Conservation (phyloP, 2,797 vertebrate genomes). For the Esox lucius region DNA sequence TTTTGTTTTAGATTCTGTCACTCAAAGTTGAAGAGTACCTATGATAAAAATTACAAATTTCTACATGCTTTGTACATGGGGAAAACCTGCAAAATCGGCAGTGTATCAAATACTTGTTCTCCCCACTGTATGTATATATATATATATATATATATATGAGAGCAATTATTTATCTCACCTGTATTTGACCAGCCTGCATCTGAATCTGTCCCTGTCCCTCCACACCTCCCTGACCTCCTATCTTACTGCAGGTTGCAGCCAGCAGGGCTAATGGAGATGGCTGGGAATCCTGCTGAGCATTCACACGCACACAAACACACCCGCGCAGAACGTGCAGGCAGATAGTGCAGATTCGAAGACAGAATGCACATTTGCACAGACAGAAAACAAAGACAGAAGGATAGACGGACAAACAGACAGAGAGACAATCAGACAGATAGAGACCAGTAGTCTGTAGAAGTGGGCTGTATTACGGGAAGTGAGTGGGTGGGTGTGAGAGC, state of each 20-base stretch:
- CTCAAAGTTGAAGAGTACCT: no score
- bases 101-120: no score
- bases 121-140: no score
- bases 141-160: no score
- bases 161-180: not conserved
- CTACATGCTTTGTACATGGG: no score
- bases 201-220: constrained; percentile 73
- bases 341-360: not conserved
- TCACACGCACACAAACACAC: not conserved
- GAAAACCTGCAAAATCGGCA: no score
- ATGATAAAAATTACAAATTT: no score
- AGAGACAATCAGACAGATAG: constrained; percentile 16
- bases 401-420: not conserved
- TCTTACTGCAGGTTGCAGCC: constrained; percentile 99
- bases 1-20: no score
- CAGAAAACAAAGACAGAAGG: not conserved
- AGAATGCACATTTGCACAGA: not conserved
- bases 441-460: not conserved
- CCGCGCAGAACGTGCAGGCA: not conserved
- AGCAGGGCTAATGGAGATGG: constrained; percentile 97
- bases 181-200: constrained; percentile 2
- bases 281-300: constrained; percentile 84
- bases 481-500: not conserved
- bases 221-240: constrained; percentile 86
- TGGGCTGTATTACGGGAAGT: not conserved